These are phyloP conservation scores for Stichopus horrens DNA, from an alignment of 53 echinoderm and acorn worm genomes.

Conservation along the genomic window DNA sequence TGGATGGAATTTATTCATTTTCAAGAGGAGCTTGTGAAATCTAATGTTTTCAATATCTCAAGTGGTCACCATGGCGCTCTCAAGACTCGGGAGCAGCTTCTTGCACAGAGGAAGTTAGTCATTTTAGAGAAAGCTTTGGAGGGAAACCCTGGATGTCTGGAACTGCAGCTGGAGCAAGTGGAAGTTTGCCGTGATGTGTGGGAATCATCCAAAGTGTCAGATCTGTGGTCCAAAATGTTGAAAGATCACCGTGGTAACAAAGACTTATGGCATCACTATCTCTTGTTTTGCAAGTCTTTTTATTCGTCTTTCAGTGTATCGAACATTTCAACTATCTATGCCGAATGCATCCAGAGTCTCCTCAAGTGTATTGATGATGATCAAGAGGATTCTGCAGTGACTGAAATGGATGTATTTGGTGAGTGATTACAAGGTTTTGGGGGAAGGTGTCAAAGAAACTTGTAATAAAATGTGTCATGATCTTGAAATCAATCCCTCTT, in stretches of 20 bases:
- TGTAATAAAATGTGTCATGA: neutral
- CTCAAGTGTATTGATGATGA: neutral
- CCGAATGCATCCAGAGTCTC: constrained; percentile 56
- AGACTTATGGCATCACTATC: constrained; percentile 74
- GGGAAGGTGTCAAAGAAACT: neutral
- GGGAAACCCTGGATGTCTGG: constrained; percentile 64
- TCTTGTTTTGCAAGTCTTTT: constrained; percentile 65
- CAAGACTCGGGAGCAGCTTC: constrained; percentile 54
- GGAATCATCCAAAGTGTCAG: constrained; percentile 57
- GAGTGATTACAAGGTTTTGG: neutral
- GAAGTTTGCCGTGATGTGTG: constrained; percentile 75
- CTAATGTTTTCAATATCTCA: neutral
- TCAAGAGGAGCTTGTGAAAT: constrained; percentile 68
- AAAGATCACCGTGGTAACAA: constrained; percentile 64
- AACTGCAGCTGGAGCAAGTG: constrained; percentile 73
- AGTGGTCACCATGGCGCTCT: constrained; percentile 20
- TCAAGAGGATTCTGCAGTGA: neutral
- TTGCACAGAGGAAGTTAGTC: constrained; percentile 77
- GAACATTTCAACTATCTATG: constrained; percentile 67
- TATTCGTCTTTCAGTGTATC: constrained; percentile 76
- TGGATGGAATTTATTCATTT: constrained; percentile 88
- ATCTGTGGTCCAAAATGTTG: constrained; percentile 72
- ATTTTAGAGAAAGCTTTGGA: constrained; percentile 86
- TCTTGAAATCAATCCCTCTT: neutral
- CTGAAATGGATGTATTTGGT: constrained; percentile 25